Evolutionary conservation across 1,140 invertebrate species (phyloP).

Genomic region (Lepidostoma basale): DNA sequence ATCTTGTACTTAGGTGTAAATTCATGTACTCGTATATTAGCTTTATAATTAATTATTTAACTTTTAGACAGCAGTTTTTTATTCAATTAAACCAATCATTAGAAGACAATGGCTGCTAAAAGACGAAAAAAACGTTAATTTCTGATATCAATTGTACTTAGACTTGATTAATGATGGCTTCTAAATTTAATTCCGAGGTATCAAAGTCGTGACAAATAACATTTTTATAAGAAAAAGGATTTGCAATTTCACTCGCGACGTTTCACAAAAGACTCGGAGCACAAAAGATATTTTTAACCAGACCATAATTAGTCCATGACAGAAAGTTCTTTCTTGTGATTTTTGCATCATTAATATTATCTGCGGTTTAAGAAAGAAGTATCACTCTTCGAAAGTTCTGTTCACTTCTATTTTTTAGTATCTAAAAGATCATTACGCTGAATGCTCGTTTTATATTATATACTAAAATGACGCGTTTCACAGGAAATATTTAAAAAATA

Average conservation of each 20-base stretch:
- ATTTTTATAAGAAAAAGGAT: neutral
- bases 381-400: neutral
- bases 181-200: neutral
- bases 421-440: neutral
- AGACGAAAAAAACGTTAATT: neutral
- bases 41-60: too few species aligned
- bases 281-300: constrained; percentile 14
- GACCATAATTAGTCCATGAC: neutral
- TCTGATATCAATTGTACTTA: neutral
- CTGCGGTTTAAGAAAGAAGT: neutral
- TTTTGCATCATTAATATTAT: neutral
- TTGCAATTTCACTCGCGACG: neutral
- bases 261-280: neutral
- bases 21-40: too few species aligned
- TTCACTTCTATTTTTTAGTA: neutral
- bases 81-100: too few species aligned
- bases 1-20: too few species aligned
- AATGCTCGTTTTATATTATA: neutral
- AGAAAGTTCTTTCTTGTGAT: neutral
- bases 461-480: neutral
- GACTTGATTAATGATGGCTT: neutral
- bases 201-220: neutral
- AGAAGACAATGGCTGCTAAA: too few species aligned
- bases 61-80: too few species aligned
- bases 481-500: neutral